These are phyloP conservation scores for Drosophila tripunctata DNA, from an alignment of 2,888 invertebrate species.

Conservation along the genomic window DNA sequence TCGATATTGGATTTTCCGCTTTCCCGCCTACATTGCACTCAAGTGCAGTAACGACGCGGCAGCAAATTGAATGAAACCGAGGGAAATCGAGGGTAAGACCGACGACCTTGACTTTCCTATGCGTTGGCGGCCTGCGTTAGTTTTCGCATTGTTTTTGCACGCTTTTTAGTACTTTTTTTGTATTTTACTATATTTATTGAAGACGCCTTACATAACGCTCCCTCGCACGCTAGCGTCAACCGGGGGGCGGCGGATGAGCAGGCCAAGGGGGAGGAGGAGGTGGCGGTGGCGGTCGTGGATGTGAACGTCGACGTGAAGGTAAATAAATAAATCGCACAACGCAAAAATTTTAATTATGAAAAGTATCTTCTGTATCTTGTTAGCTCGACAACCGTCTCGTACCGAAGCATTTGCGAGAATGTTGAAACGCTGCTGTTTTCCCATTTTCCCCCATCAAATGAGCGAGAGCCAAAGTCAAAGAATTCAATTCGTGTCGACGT, in stretches of 20 bases:
- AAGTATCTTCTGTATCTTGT: slow-evolving; percentile 38
- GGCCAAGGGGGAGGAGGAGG: no score
- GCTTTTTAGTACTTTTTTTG: slow-evolving; percentile 26
- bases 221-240: slow-evolving; percentile 19
- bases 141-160: slow-evolving; percentile 49
- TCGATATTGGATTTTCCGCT: slow-evolving; percentile 24
- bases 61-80: not conserved
- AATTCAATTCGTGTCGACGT: slow-evolving; percentile 46
- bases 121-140: slow-evolving; percentile 49
- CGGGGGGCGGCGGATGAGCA: slow-evolving; percentile 12
- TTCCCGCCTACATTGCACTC: slow-evolving; percentile 57
- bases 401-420: slow-evolving; percentile 68
- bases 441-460: slow-evolving; percentile 49
- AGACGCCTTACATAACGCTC: slow-evolving; percentile 62
- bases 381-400: slow-evolving; percentile 61
- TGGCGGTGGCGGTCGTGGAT: slow-evolving; percentile 6
- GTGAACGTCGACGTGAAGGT: slow-evolving; percentile 29
- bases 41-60: slow-evolving; percentile 36
- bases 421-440: slow-evolving; percentile 64
- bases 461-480: slow-evolving; percentile 58
- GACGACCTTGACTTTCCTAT: slow-evolving; percentile 73
- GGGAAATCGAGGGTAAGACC: slow-evolving; percentile 2
- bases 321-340: slow-evolving; percentile 68
- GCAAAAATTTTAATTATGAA: slow-evolving; percentile 73
- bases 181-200: slow-evolving; percentile 20